phyloP scores from a whole-genome alignment of 2,888 invertebrate genomes.

The Clivina fossor region DNA sequence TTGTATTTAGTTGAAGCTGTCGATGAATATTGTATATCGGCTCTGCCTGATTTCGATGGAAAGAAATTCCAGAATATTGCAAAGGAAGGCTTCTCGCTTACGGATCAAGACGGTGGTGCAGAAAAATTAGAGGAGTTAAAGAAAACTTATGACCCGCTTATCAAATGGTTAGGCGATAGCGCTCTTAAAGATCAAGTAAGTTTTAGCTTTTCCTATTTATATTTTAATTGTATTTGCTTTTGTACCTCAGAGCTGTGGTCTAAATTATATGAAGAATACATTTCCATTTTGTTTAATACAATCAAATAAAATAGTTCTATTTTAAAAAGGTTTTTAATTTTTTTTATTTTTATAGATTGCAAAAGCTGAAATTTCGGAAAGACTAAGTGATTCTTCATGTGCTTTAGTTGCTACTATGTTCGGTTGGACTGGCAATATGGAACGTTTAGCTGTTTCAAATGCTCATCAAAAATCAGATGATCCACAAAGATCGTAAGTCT shows the following conservation, averaged over 20 bases:
- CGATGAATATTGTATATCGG: slow-evolving; percentile 96
- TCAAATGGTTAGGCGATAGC: slow-evolving; percentile 76
- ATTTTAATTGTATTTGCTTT: no score
- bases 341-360: slow-evolving; percentile 57
- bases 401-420: slow-evolving; percentile 95
- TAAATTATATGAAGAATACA: no score
- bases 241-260: no score
- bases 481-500: slow-evolving; percentile 69
- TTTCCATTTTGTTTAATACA: no score
- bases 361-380: slow-evolving; percentile 83
- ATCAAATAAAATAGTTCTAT: no score
- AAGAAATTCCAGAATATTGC: slow-evolving; percentile 99
- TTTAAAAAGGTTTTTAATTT: slow-evolving; percentile 18
- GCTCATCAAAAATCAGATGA: slow-evolving; percentile 96
- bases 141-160: slow-evolving; percentile 82
- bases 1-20: slow-evolving; percentile 94
- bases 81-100: slow-evolving; percentile 92
- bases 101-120: slow-evolving; percentile 70
- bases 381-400: slow-evolving; percentile 89
- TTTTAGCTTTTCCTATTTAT: no score
- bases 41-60: slow-evolving; percentile 96
- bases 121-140: slow-evolving; percentile 76
- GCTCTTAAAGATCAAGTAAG: slow-evolving; percentile 53
- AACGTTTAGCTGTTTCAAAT: slow-evolving; percentile 90
- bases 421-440: slow-evolving; percentile 99